Evolutionary conservation across 2,888 invertebrate genomes (phyloP), one percentile per base, ranked within the genome.

Genomic region (Mechanitis mazaeus): DNA sequence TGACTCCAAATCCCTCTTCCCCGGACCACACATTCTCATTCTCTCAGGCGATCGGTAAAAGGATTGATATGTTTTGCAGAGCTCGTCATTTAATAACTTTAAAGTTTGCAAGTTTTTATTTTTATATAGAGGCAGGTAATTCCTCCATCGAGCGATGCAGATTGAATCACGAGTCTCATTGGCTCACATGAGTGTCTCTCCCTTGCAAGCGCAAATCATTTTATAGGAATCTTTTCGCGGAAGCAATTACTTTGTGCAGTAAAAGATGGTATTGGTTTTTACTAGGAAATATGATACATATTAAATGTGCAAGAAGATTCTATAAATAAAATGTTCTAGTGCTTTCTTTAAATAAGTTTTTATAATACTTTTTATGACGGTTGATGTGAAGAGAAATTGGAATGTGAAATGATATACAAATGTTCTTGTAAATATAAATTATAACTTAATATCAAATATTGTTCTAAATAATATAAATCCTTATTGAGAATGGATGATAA

Each of bases 81-180:
- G 20, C 6, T 47, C 20, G 20, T 20, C 20, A n/a, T 20, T 28
- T 2, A 20, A 28, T 47, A 47, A n/a, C 4, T 47, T 47, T 47
- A 28, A 47, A 47, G 47, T 47, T 47, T 5, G 20, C 1, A 35
- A 35, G 35, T 35, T 31, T 45, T 45, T 53, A 28, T 54, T 3
- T 53, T 56, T 11, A 55, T 55, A 53, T 42, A 33, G 46, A 53
- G 54, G 71, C 75, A 73, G 72, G 81, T 87, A 85, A 87, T 87
- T 83, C 84, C 81, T 84, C 84, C 83, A 83, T 85, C 85, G 83
- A 76, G 76, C 73, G 79, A 86, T 85, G 84, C 80, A 88, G 87
- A 88, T 88, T 86, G 84, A 87, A 87, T 85, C 87, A 87, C 87
- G 87, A 83, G 82, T 81, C 78, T 82, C 86, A 84, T 86, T 82